These are phyloP conservation scores for Drosophila albomicans DNA, from an alignment of 1,140 invertebrate genomes.

Conservation along the genomic window DNA sequence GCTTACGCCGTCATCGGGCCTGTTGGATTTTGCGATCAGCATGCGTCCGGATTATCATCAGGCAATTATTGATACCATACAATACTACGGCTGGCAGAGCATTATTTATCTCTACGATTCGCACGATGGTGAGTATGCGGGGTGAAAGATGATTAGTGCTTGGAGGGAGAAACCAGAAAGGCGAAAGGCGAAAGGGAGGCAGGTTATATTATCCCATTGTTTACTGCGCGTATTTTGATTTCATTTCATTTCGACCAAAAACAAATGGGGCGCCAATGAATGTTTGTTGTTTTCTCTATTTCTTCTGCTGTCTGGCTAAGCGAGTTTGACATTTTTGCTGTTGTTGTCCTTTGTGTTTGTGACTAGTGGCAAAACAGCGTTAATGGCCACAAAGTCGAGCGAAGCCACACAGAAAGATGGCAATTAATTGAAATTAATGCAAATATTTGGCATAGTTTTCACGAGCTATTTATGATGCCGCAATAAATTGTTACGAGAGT, in stretches of 20 bases:
- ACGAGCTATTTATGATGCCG: neutral
- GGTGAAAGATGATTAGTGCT: slow-evolving; percentile 6
- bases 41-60: slow-evolving; percentile 97
- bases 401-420: slow-evolving; percentile 23
- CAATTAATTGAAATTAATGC: slow-evolving; percentile 44
- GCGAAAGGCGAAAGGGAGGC: neutral
- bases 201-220: slow-evolving; percentile 53
- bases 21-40: slow-evolving; percentile 94
- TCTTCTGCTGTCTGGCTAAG: slow-evolving; percentile 15
- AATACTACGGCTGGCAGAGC: slow-evolving; percentile 95
- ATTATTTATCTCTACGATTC: slow-evolving; percentile 98
- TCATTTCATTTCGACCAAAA: slow-evolving; percentile 65
- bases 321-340: slow-evolving; percentile 36
- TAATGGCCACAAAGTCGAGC: slow-evolving; percentile 11
- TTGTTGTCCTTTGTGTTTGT: slow-evolving; percentile 8
- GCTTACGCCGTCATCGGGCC: slow-evolving; percentile 91
- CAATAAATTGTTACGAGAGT: slow-evolving; percentile 7
- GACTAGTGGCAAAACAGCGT: slow-evolving; percentile 2
- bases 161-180: too few relatives aligned
- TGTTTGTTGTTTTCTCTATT: slow-evolving; percentile 41
- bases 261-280: slow-evolving; percentile 60
- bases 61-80: slow-evolving; percentile 96
- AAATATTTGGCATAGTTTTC: slow-evolving; percentile 29
- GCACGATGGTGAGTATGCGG: slow-evolving; percentile 93
- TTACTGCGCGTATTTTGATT: slow-evolving; percentile 71